phyloP scores from a whole-genome alignment of 23 tunicate species.

The Botrylloides violaceus region DNA sequence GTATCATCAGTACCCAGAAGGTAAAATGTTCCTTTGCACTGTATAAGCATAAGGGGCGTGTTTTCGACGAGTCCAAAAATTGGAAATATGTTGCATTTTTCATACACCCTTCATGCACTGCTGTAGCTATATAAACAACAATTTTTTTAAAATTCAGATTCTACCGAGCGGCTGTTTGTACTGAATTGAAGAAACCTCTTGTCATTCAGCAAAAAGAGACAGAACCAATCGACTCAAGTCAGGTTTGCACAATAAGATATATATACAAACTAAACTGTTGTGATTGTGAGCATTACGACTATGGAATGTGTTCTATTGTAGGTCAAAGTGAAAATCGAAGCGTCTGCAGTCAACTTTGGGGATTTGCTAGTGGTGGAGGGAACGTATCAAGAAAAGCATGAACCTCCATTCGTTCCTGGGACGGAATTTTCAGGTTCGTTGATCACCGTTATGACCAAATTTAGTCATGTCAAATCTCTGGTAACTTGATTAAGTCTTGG shows the following conservation, averaged over 20 bases:
- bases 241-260: no score
- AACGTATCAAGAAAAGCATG: conserved; percentile 75
- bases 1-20: no score
- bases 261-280: neutral
- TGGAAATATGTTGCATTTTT: no score
- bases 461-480: no score
- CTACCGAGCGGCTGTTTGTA: conserved; percentile 76
- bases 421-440: conserved; percentile 66
- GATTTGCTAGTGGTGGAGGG: conserved; percentile 64
- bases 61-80: no score
- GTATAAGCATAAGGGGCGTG: no score
- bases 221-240: neutral
- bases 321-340: conserved; percentile 66
- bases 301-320: neutral
- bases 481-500: no score
- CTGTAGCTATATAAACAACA: neutral
- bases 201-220: conserved; percentile 13
- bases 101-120: no score
- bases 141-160: conserved; percentile 20
- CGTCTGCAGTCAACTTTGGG: conserved; percentile 80
- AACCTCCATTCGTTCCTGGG: conserved; percentile 80
- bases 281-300: neutral
- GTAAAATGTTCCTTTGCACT: no score
- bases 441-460: no score
- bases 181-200: conserved; percentile 64